phyloP scores from a whole-genome alignment of 2,113 vertebrate species.

The Craseonycteris thonglongyai region DNA sequence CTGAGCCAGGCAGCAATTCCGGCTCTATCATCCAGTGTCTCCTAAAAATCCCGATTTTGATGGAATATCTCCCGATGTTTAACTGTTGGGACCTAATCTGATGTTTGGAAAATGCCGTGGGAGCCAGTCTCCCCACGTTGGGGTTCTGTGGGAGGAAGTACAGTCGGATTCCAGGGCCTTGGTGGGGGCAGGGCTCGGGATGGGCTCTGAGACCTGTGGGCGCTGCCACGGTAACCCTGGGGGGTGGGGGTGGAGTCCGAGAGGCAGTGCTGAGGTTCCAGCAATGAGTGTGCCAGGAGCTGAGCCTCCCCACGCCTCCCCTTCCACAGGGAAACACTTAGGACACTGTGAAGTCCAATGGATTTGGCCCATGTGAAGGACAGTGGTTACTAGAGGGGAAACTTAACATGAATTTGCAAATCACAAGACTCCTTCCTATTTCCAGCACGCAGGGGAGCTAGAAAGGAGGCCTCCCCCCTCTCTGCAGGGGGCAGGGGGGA shows the following conservation, averaged over 20 bases:
- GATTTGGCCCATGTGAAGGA: background rate
- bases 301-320: background rate
- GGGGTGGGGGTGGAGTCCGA: background rate
- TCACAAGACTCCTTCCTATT: background rate
- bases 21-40: accelerated
- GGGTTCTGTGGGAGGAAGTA: background rate
- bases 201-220: background rate
- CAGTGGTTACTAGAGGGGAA: background rate
- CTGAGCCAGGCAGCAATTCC: background rate
- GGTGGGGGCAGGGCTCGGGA: background rate
- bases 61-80: background rate
- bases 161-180: background rate
- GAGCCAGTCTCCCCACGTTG: accelerated
- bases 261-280: background rate
- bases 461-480: background rate
- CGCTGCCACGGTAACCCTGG: background rate
- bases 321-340: background rate
- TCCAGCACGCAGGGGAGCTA: background rate
- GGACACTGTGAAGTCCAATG: background rate
- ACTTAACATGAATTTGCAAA: background rate
- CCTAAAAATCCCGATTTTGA: background rate
- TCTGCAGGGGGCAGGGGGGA: background rate
- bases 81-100: background rate
- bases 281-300: background rate
- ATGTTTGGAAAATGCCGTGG: background rate